Base-by-base conservation (phyloP, 2,888 invertebrate species). In the Tetramorium bicarinatum region DNA sequence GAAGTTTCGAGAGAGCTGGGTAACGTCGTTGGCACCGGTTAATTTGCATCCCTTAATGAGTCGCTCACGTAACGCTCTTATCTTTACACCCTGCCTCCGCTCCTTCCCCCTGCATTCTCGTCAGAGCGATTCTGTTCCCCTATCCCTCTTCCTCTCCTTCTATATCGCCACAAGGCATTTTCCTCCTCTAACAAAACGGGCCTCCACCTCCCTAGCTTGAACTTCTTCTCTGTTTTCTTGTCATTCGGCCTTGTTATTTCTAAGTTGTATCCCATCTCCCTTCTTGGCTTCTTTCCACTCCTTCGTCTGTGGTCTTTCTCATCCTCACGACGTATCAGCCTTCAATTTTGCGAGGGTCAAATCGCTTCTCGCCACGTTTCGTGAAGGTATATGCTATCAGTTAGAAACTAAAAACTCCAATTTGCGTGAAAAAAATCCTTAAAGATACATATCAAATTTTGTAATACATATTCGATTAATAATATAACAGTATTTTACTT, bases 1-100 rank as follows among this genome's bases (percentile, higher is more conserved):
- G 84, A 92, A 92, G 85, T 92, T 91, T 91, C 89, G 66, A 89
- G 87, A 88, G 84, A 90, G 87, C 86, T 86, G 88, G 87, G 83
- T 83, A 74, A 85, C 86, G 87, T 87, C 90, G 91, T 87, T 88
- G 88, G 83, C 90, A 89, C 87, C 89, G 91, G 92, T 93, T 93
- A 94, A 94, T 94, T 94, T 94, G 94, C 94, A 94, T 94, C 93
- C 93, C 93, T 94, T 94, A 94, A 94, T 93, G 94, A 94, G 94
- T 92, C 92, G 92, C 94, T 93, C 93, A 91, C 93, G 93, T 92
- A 92, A 91, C 92, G 90, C 91, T 91, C 93, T 94, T 94, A 94
- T 94, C 93, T 93, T 89, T 89, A 90, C 91, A 88, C 90, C 85
- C 87, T 89, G 87, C 77, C 87, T 85, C 80, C 75, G 82, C 84